These are phyloP conservation scores for Psittacula derbiana DNA, from an alignment of 2,797 vertebrate genomes.

Conservation along the genomic window DNA sequence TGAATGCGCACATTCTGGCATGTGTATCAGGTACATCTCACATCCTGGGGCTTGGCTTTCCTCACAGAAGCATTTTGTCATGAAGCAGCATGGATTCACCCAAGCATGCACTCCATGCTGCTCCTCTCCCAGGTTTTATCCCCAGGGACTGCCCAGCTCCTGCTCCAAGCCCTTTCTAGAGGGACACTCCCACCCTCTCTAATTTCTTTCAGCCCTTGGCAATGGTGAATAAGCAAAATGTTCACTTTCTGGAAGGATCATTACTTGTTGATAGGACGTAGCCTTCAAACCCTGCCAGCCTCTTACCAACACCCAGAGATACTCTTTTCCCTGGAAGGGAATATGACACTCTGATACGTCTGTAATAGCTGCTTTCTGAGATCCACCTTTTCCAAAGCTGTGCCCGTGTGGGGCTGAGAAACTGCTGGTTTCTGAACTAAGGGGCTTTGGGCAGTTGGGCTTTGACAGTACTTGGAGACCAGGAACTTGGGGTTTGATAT, in stretches of 20 bases:
- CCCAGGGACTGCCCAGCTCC: rapidly evolving
- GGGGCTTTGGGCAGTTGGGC: not conserved
- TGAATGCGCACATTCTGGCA: rapidly evolving
- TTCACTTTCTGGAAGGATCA: not conserved
- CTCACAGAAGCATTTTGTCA: not conserved
- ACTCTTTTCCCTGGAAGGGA: not conserved
- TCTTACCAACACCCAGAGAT: not conserved
- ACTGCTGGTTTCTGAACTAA: not conserved
- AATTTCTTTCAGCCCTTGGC: not conserved
- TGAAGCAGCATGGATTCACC: not conserved
- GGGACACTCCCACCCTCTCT: not conserved
- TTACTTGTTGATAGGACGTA: not conserved
- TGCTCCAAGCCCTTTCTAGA: not conserved
- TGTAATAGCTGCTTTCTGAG: not conserved
- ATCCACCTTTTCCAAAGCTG: not conserved
- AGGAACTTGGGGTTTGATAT: not conserved
- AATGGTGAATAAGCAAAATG: not conserved
- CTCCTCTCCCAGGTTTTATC: not conserved
- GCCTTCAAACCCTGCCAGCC: not conserved
- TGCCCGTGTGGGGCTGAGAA: not conserved
- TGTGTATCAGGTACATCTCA: rapidly evolving
- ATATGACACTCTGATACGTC: not conserved
- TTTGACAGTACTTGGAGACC: not conserved
- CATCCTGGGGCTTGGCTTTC: not conserved
- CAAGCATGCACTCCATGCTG: not conserved